Base-by-base conservation (phyloP, 2,113 vertebrate species). In the Sorex araneus region DNA sequence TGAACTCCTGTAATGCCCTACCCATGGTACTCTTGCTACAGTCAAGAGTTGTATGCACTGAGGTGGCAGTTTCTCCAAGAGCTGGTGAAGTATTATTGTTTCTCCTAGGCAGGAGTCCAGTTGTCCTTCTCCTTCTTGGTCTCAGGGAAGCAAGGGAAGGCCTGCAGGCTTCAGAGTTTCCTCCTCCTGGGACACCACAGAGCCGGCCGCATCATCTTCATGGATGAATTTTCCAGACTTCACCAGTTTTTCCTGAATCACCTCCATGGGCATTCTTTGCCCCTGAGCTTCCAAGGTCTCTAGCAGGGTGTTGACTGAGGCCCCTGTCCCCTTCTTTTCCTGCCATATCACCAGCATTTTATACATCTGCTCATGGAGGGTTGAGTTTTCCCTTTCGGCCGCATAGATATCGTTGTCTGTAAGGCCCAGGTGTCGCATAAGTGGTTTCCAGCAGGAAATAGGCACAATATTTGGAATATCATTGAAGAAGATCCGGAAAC, bases 221-320 rank as follows among this genome's bases (percentile, higher is more conserved):
- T 77, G 69, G 2, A 80, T 4, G 0, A 91, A 98, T 0, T 0
- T 1, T 0, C 23, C n/a, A 0, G 15, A 5, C 2, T 0, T 0
- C 27, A 96, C 0, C 28, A 97, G 76, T 0, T 0, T 0, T 0
- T 19, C 4, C 15, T 90, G 10, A 30, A 97, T 84, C 0, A 0
- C 0, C 0, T 94, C 70, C 0, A 73, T 92, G 0, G 79, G 27
- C 0, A n/a, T 19, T 0, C 1, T 0, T 0, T 97, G 79, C 0
- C 2, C 3, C 0, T 97, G 30, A 0, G 0, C 0, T 0, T 76
- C 16, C 90, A 98, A 95, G 30, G 84, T 79, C 0, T 80, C 36
- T 92, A 98, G 96, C 78, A 97, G 74, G 0, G 1, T 28, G 89
- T 96, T 94, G 7, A 98, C 69, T 0, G 95, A 97, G 10, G 95